Percentiles rank a stretch among this genome's conserved stretches.
Evolutionary conservation across 2,797 vertebrate genomes (phyloP).

Genomic region (Falco concolor): DNA sequence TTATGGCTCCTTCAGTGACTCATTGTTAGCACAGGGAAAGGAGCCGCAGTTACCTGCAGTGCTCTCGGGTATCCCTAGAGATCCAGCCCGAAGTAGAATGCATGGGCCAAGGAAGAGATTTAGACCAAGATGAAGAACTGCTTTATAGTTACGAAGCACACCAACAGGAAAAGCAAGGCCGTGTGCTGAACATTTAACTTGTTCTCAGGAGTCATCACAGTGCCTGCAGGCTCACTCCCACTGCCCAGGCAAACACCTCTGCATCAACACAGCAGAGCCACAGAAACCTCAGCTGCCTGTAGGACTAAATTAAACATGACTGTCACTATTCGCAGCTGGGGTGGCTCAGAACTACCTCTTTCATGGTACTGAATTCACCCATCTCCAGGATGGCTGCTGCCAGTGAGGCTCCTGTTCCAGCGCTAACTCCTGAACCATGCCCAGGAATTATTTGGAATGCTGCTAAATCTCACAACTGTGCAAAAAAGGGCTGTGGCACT

Average conservation of each 20-base stretch:
- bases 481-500: background rate
- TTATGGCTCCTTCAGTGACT: background rate
- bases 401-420: background rate
- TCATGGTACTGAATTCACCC: background rate
- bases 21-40: too few species aligned
- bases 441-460: background rate
- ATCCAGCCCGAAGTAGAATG: background rate
- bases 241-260: background rate
- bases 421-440: background rate
- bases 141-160: background rate
- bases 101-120: background rate
- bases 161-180: background rate
- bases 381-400: background rate
- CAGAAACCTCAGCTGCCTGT: background rate
- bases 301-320: background rate
- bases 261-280: accelerated
- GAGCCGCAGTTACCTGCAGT: background rate
- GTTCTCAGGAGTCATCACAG: too few species aligned
- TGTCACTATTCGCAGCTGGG: background rate
- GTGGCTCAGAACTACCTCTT: background rate
- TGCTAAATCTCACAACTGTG: background rate
- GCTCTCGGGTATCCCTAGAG: background rate
- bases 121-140: background rate
- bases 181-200: background rate
- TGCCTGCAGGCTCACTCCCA: background rate